phyloP scores from a whole-genome alignment of 2,888 invertebrate species.

The Chymomyza fuscimana region DNA sequence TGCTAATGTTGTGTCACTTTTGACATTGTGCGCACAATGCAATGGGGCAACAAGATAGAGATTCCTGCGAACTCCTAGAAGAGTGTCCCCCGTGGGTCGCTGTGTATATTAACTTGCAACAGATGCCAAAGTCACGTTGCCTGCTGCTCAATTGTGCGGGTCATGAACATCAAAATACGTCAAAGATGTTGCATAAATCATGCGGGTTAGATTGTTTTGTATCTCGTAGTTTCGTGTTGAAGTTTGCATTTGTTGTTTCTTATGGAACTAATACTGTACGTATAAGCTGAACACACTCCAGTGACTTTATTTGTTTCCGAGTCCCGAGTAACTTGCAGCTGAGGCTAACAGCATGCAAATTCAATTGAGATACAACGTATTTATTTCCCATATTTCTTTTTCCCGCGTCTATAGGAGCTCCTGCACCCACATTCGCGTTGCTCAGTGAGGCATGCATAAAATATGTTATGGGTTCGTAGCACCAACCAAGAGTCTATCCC shows the following conservation, averaged over 20 bases:
- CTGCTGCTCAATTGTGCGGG: slow-evolving; percentile 8
- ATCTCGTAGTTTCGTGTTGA: neutral
- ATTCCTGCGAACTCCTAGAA: neutral
- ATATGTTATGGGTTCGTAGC: slow-evolving; percentile 18
- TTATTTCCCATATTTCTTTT: neutral
- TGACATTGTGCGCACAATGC: slow-evolving; percentile 8
- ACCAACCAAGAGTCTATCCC: neutral
- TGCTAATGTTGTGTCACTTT: slow-evolving; percentile 16
- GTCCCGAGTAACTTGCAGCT: slow-evolving; percentile 4
- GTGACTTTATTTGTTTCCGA: slow-evolving; percentile 14
- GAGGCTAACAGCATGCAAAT: slow-evolving; percentile 25
- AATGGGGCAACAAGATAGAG: neutral
- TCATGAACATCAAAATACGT: neutral
- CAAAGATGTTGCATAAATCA: slow-evolving; percentile 17
- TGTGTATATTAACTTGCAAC: neutral
- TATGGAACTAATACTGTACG: neutral
- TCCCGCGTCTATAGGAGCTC: neutral
- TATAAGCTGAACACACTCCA: neutral
- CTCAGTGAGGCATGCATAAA: slow-evolving; percentile 30
- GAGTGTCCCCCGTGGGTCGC: neutral
- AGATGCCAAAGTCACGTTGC: slow-evolving; percentile 1
- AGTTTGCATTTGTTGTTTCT: neutral
- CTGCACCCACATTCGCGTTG: slow-evolving; percentile 4
- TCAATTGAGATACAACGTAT: slow-evolving; percentile 17
- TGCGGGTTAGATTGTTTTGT: neutral